These are phyloP conservation scores for Lates japonicus DNA, from an alignment of 2,797 vertebrate genomes.

Conservation along the genomic window DNA sequence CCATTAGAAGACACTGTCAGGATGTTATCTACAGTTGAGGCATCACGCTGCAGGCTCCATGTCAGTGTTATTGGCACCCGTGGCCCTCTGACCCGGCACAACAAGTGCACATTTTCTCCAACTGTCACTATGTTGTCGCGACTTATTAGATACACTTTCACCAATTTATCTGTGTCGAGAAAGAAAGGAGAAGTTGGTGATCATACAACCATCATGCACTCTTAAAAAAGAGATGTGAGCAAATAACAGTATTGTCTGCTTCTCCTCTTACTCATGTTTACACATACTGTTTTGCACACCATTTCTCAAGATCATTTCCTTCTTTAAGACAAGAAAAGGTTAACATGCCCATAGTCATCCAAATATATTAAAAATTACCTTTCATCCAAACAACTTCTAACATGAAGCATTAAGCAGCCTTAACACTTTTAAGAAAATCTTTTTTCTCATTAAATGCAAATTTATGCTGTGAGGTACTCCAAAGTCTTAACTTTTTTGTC, in stretches of 20 bases:
- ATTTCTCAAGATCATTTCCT: background rate
- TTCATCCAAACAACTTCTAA: background rate
- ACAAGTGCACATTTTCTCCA: constrained; percentile 68
- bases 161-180: constrained; percentile 60
- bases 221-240: background rate
- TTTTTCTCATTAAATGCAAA: constrained; percentile 8
- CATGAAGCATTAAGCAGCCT: background rate
- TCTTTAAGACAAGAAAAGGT: background rate
- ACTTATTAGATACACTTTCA: constrained; percentile 65
- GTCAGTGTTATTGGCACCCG: constrained; percentile 69
- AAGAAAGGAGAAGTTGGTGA: constrained; percentile 19
- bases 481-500: background rate
- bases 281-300: background rate
- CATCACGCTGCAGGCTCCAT: constrained; percentile 74
- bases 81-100: constrained; percentile 73
- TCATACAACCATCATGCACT: background rate
- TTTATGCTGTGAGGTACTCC: background rate
- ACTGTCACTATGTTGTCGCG: constrained; percentile 34
- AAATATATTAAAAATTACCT: background rate
- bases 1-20: constrained; percentile 72
- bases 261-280: background rate
- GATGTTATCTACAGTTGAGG: constrained; percentile 61
- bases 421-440: background rate
- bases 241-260: background rate
- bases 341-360: background rate